phyloP scores from a whole-genome alignment of 2,797 vertebrate genomes.

The Parambassis ranga region DNA sequence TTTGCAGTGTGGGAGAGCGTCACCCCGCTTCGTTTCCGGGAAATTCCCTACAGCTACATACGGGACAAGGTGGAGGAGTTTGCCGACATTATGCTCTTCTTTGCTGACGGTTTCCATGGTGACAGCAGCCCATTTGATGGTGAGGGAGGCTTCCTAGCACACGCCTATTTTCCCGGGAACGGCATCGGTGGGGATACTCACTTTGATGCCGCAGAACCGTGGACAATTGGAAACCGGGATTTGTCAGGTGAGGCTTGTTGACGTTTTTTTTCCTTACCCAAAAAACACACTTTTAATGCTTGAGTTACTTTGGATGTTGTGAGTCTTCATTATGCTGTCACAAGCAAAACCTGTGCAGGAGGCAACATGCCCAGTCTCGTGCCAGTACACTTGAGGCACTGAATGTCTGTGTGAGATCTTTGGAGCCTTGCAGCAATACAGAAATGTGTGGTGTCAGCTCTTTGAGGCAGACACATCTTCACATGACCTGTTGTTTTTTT shows the following conservation, averaged over 20 bases:
- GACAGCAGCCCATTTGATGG: constrained; percentile 94
- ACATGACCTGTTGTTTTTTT: constrained; percentile 31
- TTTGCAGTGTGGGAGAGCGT: constrained; percentile 89
- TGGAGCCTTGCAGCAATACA: constrained; percentile 2
- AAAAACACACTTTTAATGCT: constrained; percentile 1
- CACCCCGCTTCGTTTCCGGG: constrained; percentile 86
- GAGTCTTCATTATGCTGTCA: constrained; percentile 3
- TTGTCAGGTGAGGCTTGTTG: constrained; percentile 80
- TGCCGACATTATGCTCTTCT: constrained; percentile 94
- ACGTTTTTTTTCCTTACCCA: neutral
- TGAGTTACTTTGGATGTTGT: neutral
- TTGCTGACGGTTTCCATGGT: constrained; percentile 91
- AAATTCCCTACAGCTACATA: constrained; percentile 88
- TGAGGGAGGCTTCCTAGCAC: constrained; percentile 91
- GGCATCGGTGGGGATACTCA: constrained; percentile 95
- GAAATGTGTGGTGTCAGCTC: constrained; percentile 19
- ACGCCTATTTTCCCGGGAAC: constrained; percentile 90
- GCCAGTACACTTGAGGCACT: neutral
- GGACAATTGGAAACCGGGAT: constrained; percentile 87
- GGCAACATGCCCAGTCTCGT: constrained; percentile 38
- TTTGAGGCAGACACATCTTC: constrained; percentile 23
- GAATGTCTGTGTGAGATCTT: constrained; percentile 15
- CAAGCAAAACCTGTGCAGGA: constrained; percentile 13
- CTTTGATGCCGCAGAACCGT: constrained; percentile 91
- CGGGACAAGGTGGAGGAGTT: constrained; percentile 84